Evolutionary conservation across 2,888 invertebrate genomes (phyloP).

Genomic region (Nymphalis c-album): DNA sequence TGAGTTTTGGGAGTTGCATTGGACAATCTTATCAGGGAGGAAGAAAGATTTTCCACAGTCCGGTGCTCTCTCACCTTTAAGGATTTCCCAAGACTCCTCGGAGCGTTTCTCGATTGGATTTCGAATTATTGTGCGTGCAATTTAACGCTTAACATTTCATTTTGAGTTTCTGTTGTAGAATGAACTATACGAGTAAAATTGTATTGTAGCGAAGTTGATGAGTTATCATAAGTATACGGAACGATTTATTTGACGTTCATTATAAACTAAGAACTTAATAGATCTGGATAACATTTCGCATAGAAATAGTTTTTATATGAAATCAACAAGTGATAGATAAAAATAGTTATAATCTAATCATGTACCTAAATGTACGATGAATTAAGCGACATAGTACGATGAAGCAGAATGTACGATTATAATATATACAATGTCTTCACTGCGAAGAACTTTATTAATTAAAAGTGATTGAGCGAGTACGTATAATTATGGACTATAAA

Average conservation of each 20-base stretch:
- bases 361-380: no score
- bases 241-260: no score
- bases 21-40: constrained; percentile 79
- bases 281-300: no score
- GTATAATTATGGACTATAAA: neutral
- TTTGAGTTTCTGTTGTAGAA: neutral
- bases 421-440: neutral
- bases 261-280: no score
- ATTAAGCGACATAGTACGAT: no score
- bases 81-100: constrained; percentile 71
- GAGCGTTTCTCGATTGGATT: constrained; percentile 68
- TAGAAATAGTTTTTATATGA: no score
- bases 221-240: no score
- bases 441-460: neutral
- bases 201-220: no score
- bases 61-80: constrained; percentile 73
- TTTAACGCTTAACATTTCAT: constrained; percentile 53
- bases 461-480: neutral
- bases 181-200: no score
- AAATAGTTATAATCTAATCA: no score
- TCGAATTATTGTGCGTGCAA: constrained; percentile 75
- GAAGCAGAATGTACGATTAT: neutral
- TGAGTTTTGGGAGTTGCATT: constrained; percentile 79
- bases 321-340: no score
- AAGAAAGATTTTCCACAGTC: constrained; percentile 78